Base-by-base conservation (phyloP, 2,888 invertebrate species). In the Athetis lepigone region DNA sequence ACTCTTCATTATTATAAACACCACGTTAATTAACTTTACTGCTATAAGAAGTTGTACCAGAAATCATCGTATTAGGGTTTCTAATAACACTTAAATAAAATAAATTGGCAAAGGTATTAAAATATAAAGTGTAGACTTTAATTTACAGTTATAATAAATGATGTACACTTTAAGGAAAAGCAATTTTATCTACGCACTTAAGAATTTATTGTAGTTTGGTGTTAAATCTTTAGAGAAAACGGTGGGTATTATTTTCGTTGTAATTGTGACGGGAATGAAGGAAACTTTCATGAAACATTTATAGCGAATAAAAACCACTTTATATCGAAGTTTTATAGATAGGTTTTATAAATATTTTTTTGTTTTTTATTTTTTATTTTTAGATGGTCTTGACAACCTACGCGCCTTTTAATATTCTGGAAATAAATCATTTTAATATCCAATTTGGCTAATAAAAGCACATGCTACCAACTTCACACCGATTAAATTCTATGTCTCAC, bases 401-500 rank as follows among this genome's bases (percentile, higher is more conserved):
- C n/a, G n/a, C n/a, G n/a, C n/a, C n/a, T n/a, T n/a, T n/a, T n/a
- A n/a, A n/a, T n/a, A n/a, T n/a, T n/a, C n/a, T n/a, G n/a, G n/a
- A n/a, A n/a, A n/a, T n/a, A n/a, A n/a, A n/a, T n/a, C n/a, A n/a
- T n/a, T n/a, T n/a, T n/a, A n/a, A n/a, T n/a, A n/a, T n/a, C n/a
- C n/a, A n/a, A n/a, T n/a, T n/a, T n/a, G n/a, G n/a, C n/a, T n/a
- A n/a, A n/a, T n/a, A n/a, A 52, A 13, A 45, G 5, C 16, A 19
- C 8, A 37, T 43, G 25, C 0, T 25, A 66, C 18, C 19, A 63
- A 37, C 40, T 51, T 50, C 19, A 60, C 37, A n/a, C 51, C 55
- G 50, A 80, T 73, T 70, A 70, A 37, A 69, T 49, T 52, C 42
- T 57, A 64, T 60, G 61, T 57, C 62, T 46, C 55, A 36, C 47